Percentiles rank a stretch among this genome's conserved stretches.
phyloP scores from a whole-genome alignment of 2,888 invertebrate species.

The Andricus quercusramuli region DNA sequence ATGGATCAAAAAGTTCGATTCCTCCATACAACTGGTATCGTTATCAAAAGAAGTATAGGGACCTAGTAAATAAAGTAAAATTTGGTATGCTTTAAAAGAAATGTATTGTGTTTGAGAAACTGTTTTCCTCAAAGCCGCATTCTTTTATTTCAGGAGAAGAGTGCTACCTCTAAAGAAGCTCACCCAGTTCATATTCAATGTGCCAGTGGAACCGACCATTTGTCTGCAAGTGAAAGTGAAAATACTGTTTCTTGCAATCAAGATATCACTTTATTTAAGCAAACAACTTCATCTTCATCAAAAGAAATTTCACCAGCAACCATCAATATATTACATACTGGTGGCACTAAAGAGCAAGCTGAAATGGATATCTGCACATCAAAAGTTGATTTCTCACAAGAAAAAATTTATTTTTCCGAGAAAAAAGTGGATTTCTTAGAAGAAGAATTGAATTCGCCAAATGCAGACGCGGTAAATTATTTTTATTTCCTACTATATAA shows the following conservation, averaged over 20 bases:
- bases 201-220: too few species aligned
- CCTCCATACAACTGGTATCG: constrained; percentile 11
- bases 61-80: neutral
- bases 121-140: neutral
- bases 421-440: too few species aligned
- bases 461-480: too few species aligned
- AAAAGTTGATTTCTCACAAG: neutral
- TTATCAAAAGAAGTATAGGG: constrained; percentile 4
- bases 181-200: too few species aligned
- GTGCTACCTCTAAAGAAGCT: neutral
- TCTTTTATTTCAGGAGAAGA: neutral
- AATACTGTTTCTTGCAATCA: too few species aligned
- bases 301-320: neutral
- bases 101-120: neutral
- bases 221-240: too few species aligned
- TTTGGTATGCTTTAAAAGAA: neutral
- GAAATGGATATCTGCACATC: neutral
- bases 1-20: neutral
- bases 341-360: too few species aligned
- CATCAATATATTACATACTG: neutral
- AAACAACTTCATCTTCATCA: too few species aligned
- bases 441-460: too few species aligned
- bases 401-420: too few species aligned
- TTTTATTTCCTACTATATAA: too few species aligned
- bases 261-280: too few species aligned